A percentile compares a stretch with the other conserved stretches of the same genome.
Evolutionary conservation across 2,797 vertebrate genomes (phyloP).

Genomic region (Clarias laeviceps): DNA sequence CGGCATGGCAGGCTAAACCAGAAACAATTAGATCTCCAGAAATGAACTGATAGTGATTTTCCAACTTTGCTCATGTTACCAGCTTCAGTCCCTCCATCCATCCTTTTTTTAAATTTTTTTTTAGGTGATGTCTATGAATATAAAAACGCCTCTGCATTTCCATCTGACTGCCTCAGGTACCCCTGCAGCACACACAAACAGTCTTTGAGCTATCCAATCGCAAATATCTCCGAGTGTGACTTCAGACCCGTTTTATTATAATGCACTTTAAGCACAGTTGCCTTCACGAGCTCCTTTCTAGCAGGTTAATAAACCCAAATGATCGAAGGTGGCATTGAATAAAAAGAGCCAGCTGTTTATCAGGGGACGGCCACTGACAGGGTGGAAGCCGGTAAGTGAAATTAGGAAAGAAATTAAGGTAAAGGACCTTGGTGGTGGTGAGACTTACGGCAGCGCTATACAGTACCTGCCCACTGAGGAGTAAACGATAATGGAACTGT

Average conservation of each 20-base stretch:
- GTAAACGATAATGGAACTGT: background rate
- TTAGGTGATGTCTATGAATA: background rate
- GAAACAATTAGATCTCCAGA: background rate
- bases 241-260: conserved; percentile 2
- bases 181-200: background rate
- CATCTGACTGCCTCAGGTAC: background rate
- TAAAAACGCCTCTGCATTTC: conserved; percentile 1
- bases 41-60: too few species aligned
- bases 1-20: background rate
- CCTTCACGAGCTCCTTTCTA: background rate
- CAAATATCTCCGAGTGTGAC: background rate
- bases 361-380: background rate
- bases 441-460: conserved; percentile 2
- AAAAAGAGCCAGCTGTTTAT: conserved; percentile 13
- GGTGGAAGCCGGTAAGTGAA: background rate
- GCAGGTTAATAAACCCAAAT: conserved; percentile 7
- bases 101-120: too few species aligned
- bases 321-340: conserved; percentile 18
- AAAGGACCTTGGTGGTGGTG: conserved; percentile 1
- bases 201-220: background rate
- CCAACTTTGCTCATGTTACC: background rate
- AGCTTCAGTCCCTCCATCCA: background rate
- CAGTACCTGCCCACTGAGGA: conserved; percentile 6
- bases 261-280: conserved; percentile 1
- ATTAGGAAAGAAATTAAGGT: conserved; percentile 17